These are phyloP conservation scores for Morone chrysops DNA, from an alignment of 2,113 vertebrate species.

Conservation along the genomic window DNA sequence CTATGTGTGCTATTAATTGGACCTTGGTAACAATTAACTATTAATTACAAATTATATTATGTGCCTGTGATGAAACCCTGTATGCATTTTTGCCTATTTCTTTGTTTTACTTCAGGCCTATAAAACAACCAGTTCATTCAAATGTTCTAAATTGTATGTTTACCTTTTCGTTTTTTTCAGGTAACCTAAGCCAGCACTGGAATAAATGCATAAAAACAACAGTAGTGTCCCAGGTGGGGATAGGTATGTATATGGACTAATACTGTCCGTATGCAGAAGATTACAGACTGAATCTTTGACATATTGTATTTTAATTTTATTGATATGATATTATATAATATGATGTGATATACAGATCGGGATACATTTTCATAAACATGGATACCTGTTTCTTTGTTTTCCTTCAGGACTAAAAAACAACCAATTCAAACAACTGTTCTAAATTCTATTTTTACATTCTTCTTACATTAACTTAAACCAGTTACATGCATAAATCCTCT, in stretches of 20 bases:
- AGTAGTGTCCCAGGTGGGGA: no score
- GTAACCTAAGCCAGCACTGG: not conserved
- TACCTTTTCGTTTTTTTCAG: not conserved
- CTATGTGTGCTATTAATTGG: conserved; percentile 22
- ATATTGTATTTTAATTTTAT: no score
- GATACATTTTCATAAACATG: no score
- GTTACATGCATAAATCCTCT: conserved; percentile 22
- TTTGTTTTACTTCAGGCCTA: not conserved
- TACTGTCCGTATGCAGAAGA: no score
- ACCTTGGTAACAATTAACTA: conserved; percentile 11
- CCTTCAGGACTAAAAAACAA: not conserved
- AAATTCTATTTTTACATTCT: not conserved
- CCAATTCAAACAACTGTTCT: not conserved
- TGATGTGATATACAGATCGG: no score
- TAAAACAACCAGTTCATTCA: not conserved
- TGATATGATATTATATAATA: no score
- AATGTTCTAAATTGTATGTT: not conserved
- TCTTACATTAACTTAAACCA: conserved; percentile 9
- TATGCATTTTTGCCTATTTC: not conserved
- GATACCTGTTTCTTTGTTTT: not conserved
- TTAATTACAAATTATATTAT: conserved; percentile 15
- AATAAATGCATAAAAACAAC: conserved; percentile 15
- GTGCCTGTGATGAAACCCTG: not conserved
- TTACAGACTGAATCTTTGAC: no score
- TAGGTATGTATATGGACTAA: not conserved